Evolutionary conservation across 2,113 vertebrate species (phyloP).

Genomic region (Solea solea): DNA sequence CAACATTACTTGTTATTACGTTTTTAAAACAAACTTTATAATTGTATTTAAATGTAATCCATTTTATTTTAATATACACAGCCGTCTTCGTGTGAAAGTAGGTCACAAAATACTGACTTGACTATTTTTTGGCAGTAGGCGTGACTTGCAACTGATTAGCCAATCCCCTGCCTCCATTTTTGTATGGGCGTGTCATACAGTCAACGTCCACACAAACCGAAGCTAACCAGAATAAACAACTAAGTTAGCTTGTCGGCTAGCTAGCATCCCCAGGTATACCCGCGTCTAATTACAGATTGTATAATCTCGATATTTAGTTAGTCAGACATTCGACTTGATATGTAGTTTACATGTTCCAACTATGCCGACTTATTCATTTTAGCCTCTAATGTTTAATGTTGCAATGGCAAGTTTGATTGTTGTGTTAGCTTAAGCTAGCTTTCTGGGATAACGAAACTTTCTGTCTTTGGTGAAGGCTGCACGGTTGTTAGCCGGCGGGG

Average conservation of each 20-base stretch:
- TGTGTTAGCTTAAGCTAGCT: conserved; percentile 44
- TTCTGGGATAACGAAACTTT: conserved; percentile 21
- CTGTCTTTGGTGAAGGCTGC: conserved; percentile 9
- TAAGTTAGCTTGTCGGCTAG: conserved; percentile 52
- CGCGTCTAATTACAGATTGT: not conserved
- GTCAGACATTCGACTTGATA: not conserved
- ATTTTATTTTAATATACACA: too few species aligned
- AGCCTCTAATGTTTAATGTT: not conserved
- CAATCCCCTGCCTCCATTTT: conserved; percentile 36
- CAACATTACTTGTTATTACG: too few species aligned
- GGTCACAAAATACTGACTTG: too few species aligned
- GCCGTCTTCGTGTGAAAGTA: too few species aligned
- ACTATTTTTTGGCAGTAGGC: not conserved
- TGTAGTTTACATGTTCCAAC: not conserved
- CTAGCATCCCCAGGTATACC: conserved; percentile 45
- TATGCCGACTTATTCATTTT: too few species aligned
- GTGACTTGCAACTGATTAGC: not conserved
- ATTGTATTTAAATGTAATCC: too few species aligned
- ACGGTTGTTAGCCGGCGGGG: not conserved
- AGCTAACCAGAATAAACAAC: conserved; percentile 42
- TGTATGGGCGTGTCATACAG: conserved; percentile 33
- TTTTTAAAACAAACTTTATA: too few species aligned
- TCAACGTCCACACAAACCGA: conserved; percentile 1
- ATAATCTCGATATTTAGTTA: not conserved
- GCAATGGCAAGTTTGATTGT: conserved; percentile 20